phyloP scores from a whole-genome alignment of 2,888 invertebrate genomes.

The Cartodere bifasciata region DNA sequence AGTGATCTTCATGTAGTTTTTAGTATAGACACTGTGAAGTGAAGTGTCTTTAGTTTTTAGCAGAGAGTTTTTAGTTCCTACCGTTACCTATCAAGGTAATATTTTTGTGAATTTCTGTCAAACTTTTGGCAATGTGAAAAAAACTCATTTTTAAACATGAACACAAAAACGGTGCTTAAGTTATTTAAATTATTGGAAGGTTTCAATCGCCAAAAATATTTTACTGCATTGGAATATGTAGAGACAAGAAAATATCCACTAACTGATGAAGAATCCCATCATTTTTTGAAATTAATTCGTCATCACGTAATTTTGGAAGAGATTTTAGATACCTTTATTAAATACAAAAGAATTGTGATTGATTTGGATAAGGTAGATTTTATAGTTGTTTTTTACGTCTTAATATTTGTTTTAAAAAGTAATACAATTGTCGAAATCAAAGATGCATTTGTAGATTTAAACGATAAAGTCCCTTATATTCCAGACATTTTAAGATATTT shows the following conservation, averaged over 20 bases:
- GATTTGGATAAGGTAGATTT: slow-evolving; percentile 4
- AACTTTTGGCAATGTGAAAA: neutral
- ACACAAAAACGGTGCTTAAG: slow-evolving; percentile 4
- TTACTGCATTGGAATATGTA: slow-evolving; percentile 8
- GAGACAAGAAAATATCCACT: neutral
- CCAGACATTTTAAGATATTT: slow-evolving; percentile 34
- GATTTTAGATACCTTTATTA: slow-evolving; percentile 6
- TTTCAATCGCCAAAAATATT: slow-evolving; percentile 2
- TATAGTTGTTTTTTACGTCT: slow-evolving; percentile 16
- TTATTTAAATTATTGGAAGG: slow-evolving; percentile 6
- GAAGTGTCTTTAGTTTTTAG: neutral
- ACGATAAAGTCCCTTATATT: slow-evolving; percentile 16
- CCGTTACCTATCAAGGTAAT: neutral
- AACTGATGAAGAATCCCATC: slow-evolving; percentile 4
- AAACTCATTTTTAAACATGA: slow-evolving; percentile 5
- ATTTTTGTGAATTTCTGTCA: slow-evolving; percentile 1
- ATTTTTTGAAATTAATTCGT: slow-evolving; percentile 9
- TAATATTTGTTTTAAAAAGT: slow-evolving; percentile 24
- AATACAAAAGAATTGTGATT: slow-evolving; percentile 7
- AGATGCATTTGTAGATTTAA: slow-evolving; percentile 16
- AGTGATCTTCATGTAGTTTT: neutral
- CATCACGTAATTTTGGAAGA: slow-evolving; percentile 7
- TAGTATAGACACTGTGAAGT: neutral
- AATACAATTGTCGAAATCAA: slow-evolving; percentile 18
- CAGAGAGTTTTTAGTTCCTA: no score